Percentiles rank a stretch among this genome's conserved stretches.
Evolutionary conservation across 2,888 invertebrate genomes (phyloP).

Genomic region (Uropetala carovei): DNA sequence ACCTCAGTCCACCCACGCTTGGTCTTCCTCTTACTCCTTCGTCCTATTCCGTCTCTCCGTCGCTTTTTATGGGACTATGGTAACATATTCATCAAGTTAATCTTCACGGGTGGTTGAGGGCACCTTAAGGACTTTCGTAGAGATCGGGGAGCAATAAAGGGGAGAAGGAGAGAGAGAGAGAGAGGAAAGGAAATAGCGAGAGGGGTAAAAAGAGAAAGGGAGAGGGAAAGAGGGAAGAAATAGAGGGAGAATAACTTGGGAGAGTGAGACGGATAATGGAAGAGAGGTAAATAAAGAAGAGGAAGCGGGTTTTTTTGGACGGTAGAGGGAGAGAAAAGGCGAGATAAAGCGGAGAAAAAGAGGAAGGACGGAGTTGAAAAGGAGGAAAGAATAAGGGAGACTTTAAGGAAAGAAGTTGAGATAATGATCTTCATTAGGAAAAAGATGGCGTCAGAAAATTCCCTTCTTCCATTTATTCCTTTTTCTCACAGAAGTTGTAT

Average conservation of each 20-base stretch:
- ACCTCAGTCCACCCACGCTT: not conserved
- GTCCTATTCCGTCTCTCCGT: not conserved
- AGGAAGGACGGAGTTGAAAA: too few relatives aligned
- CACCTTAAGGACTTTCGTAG: not conserved
- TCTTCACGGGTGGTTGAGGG: conserved; percentile 31
- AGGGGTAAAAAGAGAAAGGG: too few relatives aligned
- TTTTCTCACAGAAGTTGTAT: too few relatives aligned
- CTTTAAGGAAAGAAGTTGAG: too few relatives aligned
- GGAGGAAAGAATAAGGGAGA: too few relatives aligned
- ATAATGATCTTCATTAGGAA: too few relatives aligned
- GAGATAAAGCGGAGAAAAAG: too few relatives aligned
- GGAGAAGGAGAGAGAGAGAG: not conserved
- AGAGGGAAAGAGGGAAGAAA: not conserved
- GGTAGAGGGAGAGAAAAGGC: not conserved
- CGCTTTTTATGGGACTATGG: not conserved
- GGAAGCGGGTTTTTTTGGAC: too few relatives aligned
- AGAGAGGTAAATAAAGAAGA: not conserved
- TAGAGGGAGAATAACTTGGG: not conserved
- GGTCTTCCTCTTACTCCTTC: not conserved
- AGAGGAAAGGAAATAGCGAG: not conserved
- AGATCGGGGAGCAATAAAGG: not conserved
- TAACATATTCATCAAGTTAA: conserved; percentile 33
- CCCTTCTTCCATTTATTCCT: too few relatives aligned
- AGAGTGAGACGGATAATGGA: not conserved
- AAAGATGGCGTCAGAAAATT: too few relatives aligned